Conservation (phyloP, 2,888 invertebrate genomes). For the Lasioglossum zephyrum region DNA sequence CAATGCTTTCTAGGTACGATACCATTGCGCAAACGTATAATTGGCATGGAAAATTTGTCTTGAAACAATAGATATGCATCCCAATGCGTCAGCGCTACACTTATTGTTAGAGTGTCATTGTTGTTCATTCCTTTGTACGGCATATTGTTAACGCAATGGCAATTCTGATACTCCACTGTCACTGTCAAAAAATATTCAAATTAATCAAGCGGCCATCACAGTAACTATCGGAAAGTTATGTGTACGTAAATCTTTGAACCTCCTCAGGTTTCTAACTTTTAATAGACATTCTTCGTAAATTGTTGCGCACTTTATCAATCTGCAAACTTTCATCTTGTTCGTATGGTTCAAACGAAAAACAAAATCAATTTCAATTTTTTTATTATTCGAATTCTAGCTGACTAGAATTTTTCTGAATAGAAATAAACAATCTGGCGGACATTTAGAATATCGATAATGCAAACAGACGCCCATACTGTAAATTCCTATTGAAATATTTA, state of each 20-base stretch:
- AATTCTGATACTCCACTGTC: not conserved
- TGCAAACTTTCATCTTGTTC: not conserved
- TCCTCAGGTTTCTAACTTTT: not conserved
- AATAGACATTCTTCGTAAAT: not conserved
- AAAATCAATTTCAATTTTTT: not conserved
- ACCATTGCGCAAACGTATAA: conserved; percentile 35
- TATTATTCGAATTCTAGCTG: not conserved
- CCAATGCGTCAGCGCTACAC: not conserved
- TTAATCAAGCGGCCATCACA: not conserved
- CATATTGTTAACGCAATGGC: not conserved
- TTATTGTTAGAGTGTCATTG: not conserved
- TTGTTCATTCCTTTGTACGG: not conserved
- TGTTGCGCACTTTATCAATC: not conserved
- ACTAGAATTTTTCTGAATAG: too few relatives aligned
- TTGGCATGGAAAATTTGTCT: conserved; percentile 20
- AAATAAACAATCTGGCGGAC: too few relatives aligned
- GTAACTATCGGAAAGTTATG: too few relatives aligned
- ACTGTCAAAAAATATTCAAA: not conserved
- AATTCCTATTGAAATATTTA: too few relatives aligned
- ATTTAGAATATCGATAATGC: too few relatives aligned
- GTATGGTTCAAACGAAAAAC: not conserved
- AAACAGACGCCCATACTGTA: too few relatives aligned
- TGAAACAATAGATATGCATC: not conserved
- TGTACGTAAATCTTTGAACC: not conserved
- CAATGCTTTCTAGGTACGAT: conserved; percentile 36